Conservation (phyloP, 1,140 invertebrate species). For the Drosophila virilis region DNA sequence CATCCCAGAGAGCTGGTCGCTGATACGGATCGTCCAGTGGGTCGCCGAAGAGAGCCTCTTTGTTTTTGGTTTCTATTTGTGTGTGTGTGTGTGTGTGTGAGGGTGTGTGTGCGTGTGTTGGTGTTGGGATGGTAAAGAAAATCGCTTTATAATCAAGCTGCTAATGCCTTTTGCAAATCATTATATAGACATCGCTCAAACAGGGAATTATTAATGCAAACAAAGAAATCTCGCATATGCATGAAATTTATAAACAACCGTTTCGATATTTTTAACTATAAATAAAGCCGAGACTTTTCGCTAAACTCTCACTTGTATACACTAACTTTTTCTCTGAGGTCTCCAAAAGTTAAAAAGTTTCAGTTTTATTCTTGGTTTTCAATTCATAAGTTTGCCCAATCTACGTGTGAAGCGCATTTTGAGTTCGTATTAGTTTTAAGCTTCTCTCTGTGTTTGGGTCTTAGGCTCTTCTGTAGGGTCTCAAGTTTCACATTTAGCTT, state of each 20-base stretch:
- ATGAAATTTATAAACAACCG: slow-evolving; percentile 75
- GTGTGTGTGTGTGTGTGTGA: neutral
- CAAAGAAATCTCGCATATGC: slow-evolving; percentile 79
- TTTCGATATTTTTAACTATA: slow-evolving; percentile 46
- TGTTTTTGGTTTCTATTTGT: slow-evolving; percentile 79
- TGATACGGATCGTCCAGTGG: slow-evolving; percentile 92
- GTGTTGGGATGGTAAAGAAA: slow-evolving; percentile 27
- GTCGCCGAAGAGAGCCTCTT: slow-evolving; percentile 85
- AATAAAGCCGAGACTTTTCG: slow-evolving; percentile 37
- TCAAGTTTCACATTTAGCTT: slow-evolving; percentile 70
- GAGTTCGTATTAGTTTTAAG: slow-evolving; percentile 1
- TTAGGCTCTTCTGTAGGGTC: slow-evolving; percentile 17
- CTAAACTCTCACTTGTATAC: slow-evolving; percentile 19
- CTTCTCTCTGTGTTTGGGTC: slow-evolving; percentile 11
- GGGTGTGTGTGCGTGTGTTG: neutral
- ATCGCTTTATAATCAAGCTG: slow-evolving; percentile 62
- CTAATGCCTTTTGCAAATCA: slow-evolving; percentile 69
- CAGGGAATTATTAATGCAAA: slow-evolving; percentile 65
- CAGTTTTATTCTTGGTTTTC: neutral
- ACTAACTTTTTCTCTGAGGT: neutral
- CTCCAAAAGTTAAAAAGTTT: neutral
- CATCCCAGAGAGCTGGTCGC: slow-evolving; percentile 93
- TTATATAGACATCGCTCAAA: slow-evolving; percentile 6
- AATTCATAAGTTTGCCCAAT: neutral
- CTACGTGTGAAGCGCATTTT: neutral